Percentiles rank a stretch among this genome's conserved stretches.
Evolutionary conservation across 2,113 vertebrate genomes (phyloP).

Genomic region (Hypanus sabinus): DNA sequence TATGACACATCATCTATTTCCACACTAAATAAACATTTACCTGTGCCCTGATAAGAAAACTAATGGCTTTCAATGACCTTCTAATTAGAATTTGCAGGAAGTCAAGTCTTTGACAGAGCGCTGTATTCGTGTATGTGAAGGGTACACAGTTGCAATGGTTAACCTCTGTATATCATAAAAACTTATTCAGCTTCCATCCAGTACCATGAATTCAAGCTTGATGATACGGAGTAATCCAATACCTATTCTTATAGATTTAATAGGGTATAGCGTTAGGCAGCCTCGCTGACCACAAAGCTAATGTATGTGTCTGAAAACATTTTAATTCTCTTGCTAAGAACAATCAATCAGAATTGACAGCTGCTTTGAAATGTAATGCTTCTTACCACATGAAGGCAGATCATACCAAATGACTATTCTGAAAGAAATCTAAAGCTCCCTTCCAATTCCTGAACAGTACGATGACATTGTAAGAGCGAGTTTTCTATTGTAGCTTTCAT

Average conservation of each 20-base stretch:
- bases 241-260: background rate
- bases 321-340: slow-evolving; percentile 22
- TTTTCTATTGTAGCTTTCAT: slow-evolving; percentile 25
- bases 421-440: background rate
- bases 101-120: background rate
- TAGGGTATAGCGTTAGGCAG: background rate
- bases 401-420: slow-evolving; percentile 4
- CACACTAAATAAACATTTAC: background rate
- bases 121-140: background rate
- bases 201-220: background rate
- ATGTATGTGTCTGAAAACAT: slow-evolving; percentile 9
- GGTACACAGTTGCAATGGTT: background rate
- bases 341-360: slow-evolving; percentile 19
- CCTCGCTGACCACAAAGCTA: background rate
- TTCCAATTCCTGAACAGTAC: background rate
- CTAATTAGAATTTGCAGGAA: background rate
- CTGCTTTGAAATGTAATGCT: slow-evolving; percentile 11
- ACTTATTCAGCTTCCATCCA: background rate
- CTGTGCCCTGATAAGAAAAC: background rate
- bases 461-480: slow-evolving; percentile 5
- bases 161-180: background rate
- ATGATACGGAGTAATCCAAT: background rate
- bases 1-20: background rate
- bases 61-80: background rate
- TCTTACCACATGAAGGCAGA: slow-evolving; percentile 18